Conservation (phyloP, 2,888 invertebrate species). For the Plebejus melissa region DNA sequence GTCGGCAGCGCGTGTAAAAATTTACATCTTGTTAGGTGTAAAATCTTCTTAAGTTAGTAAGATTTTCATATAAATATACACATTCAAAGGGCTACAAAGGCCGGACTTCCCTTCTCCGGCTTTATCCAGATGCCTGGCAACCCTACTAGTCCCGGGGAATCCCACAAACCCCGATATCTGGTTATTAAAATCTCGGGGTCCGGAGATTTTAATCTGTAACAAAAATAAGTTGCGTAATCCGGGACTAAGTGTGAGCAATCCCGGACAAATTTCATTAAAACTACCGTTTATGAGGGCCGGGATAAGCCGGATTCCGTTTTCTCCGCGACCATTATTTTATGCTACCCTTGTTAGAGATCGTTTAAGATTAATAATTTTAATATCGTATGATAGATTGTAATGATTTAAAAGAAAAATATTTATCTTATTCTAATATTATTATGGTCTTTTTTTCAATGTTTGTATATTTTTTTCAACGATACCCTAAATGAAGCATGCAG, state of each 20-base stretch:
- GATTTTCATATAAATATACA: too few relatives aligned
- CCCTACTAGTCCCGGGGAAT: background rate
- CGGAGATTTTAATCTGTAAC: slow-evolving; percentile 12
- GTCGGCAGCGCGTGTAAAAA: too few relatives aligned
- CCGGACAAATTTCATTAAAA: slow-evolving; percentile 18
- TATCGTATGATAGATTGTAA: background rate
- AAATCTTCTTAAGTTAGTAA: too few relatives aligned
- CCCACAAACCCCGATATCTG: background rate
- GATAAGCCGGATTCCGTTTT: background rate
- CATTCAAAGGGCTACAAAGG: too few relatives aligned
- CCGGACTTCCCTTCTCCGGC: too few relatives aligned
- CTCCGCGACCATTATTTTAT: background rate
- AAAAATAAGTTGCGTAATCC: slow-evolving; percentile 21
- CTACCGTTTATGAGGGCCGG: slow-evolving; percentile 7
- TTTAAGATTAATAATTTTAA: background rate
- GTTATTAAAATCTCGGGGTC: slow-evolving; percentile 17
- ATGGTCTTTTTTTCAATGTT: too few relatives aligned
- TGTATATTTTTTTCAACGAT: too few relatives aligned
- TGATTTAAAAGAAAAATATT: too few relatives aligned
- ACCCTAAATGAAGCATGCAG: too few relatives aligned
- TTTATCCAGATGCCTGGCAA: too few relatives aligned
- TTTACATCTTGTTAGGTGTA: too few relatives aligned
- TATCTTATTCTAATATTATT: too few relatives aligned
- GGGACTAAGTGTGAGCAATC: slow-evolving; percentile 15
- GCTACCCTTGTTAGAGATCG: background rate